Evolutionary conservation across 2,113 vertebrate genomes (phyloP).

Genomic region (Oreochromis aureus): DNA sequence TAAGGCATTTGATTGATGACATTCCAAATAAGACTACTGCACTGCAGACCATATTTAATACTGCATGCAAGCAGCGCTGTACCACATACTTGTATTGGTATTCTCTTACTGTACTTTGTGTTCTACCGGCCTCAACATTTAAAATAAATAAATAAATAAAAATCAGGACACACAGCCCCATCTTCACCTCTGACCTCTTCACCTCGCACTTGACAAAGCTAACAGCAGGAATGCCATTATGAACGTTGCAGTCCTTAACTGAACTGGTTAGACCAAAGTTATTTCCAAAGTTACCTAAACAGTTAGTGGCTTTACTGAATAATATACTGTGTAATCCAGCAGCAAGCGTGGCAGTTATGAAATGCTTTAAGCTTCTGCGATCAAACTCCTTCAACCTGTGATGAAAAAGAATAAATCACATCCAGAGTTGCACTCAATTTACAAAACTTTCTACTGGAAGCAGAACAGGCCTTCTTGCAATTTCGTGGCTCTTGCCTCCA

Average conservation of each 20-base stretch:
- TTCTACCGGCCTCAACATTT: not conserved
- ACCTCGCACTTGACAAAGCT: not conserved
- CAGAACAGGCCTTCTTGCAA: not conserved
- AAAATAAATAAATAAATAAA: not conserved
- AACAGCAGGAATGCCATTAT: not conserved
- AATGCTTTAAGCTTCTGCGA: not conserved
- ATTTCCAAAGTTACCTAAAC: slow-evolving; percentile 4
- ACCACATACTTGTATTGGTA: not conserved
- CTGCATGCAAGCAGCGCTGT: not conserved
- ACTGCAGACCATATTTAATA: not conserved
- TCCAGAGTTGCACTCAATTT: not conserved
- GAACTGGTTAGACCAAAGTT: not conserved
- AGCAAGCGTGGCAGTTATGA: not conserved
- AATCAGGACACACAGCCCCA: not conserved
- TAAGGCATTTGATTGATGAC: not conserved
- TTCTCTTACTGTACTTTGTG: not conserved
- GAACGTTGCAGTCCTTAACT: not conserved
- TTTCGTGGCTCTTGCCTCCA: not conserved
- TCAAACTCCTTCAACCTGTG: slow-evolving; percentile 1
- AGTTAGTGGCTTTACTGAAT: not conserved
- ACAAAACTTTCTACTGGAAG: not conserved
- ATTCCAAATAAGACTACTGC: not conserved
- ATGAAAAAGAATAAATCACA: slow-evolving; percentile 38
- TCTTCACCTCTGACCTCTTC: not conserved
- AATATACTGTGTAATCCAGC: not conserved